Evolutionary conservation across 2,113 vertebrate genomes (phyloP).

Genomic region (Symphodus melops): DNA sequence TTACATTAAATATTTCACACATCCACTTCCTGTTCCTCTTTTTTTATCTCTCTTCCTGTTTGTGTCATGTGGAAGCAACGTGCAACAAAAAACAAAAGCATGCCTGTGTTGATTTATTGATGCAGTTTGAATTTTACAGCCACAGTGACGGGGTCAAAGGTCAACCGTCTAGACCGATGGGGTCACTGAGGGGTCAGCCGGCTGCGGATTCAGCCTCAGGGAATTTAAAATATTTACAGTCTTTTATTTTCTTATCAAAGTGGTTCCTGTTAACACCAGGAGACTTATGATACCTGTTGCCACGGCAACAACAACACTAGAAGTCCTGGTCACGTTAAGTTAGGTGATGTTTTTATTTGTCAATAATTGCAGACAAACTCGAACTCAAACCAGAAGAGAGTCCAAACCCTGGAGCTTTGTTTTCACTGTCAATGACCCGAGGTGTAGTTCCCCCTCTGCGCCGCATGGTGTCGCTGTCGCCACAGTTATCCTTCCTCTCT

Average conservation of each 20-base stretch:
- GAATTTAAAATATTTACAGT: background rate
- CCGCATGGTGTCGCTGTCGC: conserved; percentile 41
- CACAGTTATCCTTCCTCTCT: conserved; percentile 15
- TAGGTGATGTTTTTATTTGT: too few relatives aligned
- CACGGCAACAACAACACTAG: too few relatives aligned
- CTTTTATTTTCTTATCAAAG: too few relatives aligned
- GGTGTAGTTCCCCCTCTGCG: background rate
- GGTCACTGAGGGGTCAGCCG: background rate
- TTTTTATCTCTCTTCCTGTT: background rate
- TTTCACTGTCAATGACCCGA: too few relatives aligned
- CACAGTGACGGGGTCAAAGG: background rate
- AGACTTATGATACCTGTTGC: too few relatives aligned
- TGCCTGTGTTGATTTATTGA: background rate
- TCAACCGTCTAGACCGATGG: background rate
- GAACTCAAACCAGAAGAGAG: too few relatives aligned
- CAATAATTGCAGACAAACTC: too few relatives aligned
- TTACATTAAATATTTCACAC: conserved; percentile 18
- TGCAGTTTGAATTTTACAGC: background rate
- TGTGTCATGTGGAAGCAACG: background rate
- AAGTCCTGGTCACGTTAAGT: too few relatives aligned
- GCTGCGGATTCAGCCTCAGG: background rate
- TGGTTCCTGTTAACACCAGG: too few relatives aligned
- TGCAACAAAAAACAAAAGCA: background rate
- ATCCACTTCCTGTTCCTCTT: background rate
- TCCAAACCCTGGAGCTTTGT: too few relatives aligned